Evolutionary conservation across 2,113 vertebrate species (phyloP).

Genomic region (Dascyllus trimaculatus): DNA sequence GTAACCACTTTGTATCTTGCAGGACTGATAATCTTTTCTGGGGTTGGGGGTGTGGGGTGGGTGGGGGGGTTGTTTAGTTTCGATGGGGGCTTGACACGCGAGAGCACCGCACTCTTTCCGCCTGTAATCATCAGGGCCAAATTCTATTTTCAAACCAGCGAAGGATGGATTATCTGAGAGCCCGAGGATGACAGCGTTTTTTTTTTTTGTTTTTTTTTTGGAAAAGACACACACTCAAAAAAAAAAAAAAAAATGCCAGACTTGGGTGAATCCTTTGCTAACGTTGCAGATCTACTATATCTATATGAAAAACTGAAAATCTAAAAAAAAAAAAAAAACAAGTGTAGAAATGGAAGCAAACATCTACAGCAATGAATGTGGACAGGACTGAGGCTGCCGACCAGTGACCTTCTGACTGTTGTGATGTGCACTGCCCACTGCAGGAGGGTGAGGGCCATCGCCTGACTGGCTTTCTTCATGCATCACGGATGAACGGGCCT

Average conservation of each 20-base stretch:
- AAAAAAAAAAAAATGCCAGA: constrained; percentile 80
- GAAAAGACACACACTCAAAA: constrained; percentile 8
- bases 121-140: constrained; percentile 18
- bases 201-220: constrained; percentile 62
- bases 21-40: background rate
- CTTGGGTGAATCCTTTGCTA: constrained; percentile 75
- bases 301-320: constrained; percentile 60
- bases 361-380: constrained; percentile 84
- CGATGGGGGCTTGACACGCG: background rate
- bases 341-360: constrained; percentile 56
- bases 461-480: constrained; percentile 70
- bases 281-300: constrained; percentile 65
- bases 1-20: background rate
- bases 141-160: constrained; percentile 46
- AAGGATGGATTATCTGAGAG: constrained; percentile 37
- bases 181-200: constrained; percentile 56
- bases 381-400: constrained; percentile 65
- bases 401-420: constrained; percentile 74
- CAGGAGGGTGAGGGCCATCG: constrained; percentile 75
- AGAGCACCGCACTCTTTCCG: background rate
- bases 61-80: background rate
- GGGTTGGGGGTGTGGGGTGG: background rate
- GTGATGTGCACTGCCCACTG: constrained; percentile 77
- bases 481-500: constrained; percentile 57
- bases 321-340: constrained; percentile 36